Base-by-base conservation (phyloP, 2,888 invertebrate species). In the Nezara viridula region DNA sequence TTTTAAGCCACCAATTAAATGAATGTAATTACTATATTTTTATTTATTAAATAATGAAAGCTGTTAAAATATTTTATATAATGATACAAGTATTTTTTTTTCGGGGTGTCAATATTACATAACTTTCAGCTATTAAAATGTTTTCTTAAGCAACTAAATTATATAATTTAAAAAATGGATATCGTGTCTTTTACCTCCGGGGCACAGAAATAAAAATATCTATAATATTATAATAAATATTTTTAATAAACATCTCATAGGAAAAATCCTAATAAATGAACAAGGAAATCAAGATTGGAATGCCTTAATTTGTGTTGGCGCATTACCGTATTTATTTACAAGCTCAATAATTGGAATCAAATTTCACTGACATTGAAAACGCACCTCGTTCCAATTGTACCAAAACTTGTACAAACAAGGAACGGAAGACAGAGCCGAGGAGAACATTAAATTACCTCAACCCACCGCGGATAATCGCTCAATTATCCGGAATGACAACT, bases 401-500 rank as follows among this genome's bases (percentile, higher is more conserved):
- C 27, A 14, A 60, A 60, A 27, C 0, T 21, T 73, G 2, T 32
- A 37, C 66, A 19, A 37, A 73, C 66, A 37, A 73, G 66, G 66
- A 73, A 73, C 19, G 24, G 37, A 73, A 73, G 19, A 7, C 21
- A 16, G 66, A 37, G 21, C 7, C 32, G 24, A 73, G 32, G 5
- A 5, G 32, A 10, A 6, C 66, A 37, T 37, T 73, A 73, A 37
- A 73, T 73, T 73, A 73, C 66, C 66, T 37, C 10, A 32, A 73
- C 66, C 16, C 19, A 37, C 37, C 32, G 16, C 19, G 7, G 37
- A 21, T 73, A 73, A 73, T 73, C 66, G 21, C 66, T 21, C 66
- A 73, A 73, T 73, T 73, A 73, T 32, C 32, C 27, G 32, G 32
- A 73, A 73, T 73, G 66, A 73, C 66, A 73, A 73, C 66, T 16